Conservation (phyloP, 1,140 invertebrate genomes). For the Drosophila parabipectinata region DNA sequence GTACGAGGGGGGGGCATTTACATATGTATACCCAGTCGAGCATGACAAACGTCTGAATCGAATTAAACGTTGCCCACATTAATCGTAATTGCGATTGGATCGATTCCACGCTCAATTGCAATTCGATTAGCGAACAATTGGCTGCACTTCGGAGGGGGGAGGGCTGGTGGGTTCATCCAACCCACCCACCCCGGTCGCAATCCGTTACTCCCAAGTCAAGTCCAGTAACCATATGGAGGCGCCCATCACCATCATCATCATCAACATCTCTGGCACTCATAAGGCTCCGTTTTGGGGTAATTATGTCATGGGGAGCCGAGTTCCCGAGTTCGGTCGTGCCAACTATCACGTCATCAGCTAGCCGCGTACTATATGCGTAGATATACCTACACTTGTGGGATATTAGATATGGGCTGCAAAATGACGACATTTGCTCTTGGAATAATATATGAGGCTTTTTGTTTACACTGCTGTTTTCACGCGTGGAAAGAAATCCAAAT, state of each 20-base stretch:
- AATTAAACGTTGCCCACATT: conserved; percentile 6
- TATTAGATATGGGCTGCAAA: conserved; percentile 7
- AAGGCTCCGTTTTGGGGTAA: conserved; percentile 37
- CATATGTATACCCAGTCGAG: background rate
- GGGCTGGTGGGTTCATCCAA: too few relatives aligned
- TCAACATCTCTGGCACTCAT: conserved; percentile 18
- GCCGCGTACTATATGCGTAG: background rate
- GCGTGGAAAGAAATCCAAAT: conserved; percentile 4
- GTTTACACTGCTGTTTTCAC: conserved; percentile 21
- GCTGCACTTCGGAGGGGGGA: conserved; percentile 13
- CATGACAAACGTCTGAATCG: conserved; percentile 9
- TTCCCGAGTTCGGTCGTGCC: conserved; percentile 15
- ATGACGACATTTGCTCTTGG: conserved; percentile 28
- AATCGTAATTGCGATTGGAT: conserved; percentile 20
- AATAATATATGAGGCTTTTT: conserved; percentile 10
- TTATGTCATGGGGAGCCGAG: conserved; percentile 38
- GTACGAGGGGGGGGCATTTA: background rate
- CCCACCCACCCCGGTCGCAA: background rate
- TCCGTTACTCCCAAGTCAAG: background rate
- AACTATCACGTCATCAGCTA: conserved; percentile 33
- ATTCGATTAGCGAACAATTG: conserved; percentile 26
- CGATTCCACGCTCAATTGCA: conserved; percentile 31
- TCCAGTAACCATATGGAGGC: conserved; percentile 23
- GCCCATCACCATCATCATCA: conserved; percentile 23
- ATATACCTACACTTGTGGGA: background rate